These are phyloP conservation scores for Tenualosa thibaudeaui DNA, from an alignment of 2,797 vertebrate species.

Conservation along the genomic window DNA sequence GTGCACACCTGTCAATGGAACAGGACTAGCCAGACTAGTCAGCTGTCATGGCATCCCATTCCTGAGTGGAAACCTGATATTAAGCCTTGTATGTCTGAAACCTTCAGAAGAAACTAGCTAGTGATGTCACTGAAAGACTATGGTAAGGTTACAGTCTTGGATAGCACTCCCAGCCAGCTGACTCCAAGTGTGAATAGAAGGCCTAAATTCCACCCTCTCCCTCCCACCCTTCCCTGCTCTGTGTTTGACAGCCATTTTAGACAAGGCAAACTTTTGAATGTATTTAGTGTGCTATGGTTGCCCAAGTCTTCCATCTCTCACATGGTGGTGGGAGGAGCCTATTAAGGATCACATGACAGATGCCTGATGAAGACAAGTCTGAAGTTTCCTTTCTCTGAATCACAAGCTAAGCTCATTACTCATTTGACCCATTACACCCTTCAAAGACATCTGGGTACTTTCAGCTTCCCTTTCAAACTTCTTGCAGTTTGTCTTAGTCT, in stretches of 20 bases:
- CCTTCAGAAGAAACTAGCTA: slow-evolving; percentile 61
- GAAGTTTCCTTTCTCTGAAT: slow-evolving; percentile 8
- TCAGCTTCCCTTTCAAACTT: not conserved
- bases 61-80: slow-evolving; percentile 65
- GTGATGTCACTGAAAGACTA: slow-evolving; percentile 68
- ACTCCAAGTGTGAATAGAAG: slow-evolving; percentile 13
- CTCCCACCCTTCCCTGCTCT: not conserved
- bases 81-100: slow-evolving; percentile 47
- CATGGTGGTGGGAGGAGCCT: not conserved
- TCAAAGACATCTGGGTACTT: not conserved
- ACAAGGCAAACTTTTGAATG: slow-evolving; percentile 34
- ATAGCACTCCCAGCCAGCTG: slow-evolving; percentile 65
- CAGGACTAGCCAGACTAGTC: slow-evolving; percentile 39
- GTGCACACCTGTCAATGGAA: slow-evolving; percentile 31
- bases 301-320: not conserved
- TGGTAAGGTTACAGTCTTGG: slow-evolving; percentile 57
- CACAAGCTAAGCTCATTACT: slow-evolving; percentile 9
- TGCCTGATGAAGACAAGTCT: not conserved
- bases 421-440: not conserved
- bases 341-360: slow-evolving; percentile 6
- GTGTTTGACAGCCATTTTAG: slow-evolving; percentile 68
- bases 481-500: not conserved
- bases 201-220: not conserved
- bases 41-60: slow-evolving; percentile 59
- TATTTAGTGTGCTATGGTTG: not conserved